Conservation (phyloP, 1,140 invertebrate species). For the Saccostrea glomerata region DNA sequence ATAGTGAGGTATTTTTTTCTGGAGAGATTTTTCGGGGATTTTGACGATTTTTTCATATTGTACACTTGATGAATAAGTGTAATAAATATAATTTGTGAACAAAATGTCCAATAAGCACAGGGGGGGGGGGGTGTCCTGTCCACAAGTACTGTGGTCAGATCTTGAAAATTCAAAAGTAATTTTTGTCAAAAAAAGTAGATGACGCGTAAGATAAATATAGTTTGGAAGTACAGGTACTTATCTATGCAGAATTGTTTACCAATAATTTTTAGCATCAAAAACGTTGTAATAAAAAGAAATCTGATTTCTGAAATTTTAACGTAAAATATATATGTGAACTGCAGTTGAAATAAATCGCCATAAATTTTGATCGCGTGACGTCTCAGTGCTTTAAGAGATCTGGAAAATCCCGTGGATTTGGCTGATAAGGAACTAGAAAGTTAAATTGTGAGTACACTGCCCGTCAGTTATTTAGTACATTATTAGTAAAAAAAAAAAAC, state of each 20-base stretch:
- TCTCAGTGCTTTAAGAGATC: neutral
- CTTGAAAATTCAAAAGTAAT: too few species aligned
- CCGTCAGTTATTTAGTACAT: neutral
- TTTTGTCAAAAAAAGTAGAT: too few species aligned
- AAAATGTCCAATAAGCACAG: too few species aligned
- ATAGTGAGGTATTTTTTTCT: too few species aligned
- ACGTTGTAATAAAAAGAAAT: too few species aligned
- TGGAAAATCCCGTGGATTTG: neutral
- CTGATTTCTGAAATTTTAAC: neutral
- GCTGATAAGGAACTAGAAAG: neutral
- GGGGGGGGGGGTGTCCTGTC: too few species aligned
- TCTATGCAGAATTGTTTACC: neutral
- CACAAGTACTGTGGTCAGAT: too few species aligned
- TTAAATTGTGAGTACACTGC: neutral
- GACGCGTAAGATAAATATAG: neutral
- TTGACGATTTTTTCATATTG: too few species aligned
- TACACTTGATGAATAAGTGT: too few species aligned
- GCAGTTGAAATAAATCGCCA: neutral
- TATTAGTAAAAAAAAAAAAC: neutral
- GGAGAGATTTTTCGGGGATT: too few species aligned
- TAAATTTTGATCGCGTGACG: neutral
- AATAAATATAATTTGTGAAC: too few species aligned
- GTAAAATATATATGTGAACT: neutral
- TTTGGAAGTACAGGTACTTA: neutral
- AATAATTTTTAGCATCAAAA: too few species aligned